Evolutionary conservation across 2,113 vertebrate species (phyloP).

Genomic region (Piaya cayana): DNA sequence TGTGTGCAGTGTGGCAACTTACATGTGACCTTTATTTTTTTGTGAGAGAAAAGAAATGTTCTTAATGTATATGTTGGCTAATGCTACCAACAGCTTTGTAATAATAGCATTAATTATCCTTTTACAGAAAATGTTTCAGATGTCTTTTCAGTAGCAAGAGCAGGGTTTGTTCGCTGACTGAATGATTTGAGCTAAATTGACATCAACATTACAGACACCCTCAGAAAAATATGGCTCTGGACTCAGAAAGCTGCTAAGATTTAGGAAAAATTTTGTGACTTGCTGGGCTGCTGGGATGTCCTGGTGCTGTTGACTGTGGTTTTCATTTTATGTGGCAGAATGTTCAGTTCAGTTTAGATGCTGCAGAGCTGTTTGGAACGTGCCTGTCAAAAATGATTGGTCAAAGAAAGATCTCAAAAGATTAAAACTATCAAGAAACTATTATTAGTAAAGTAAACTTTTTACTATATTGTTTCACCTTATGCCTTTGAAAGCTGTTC

Average conservation of each 20-base stretch:
- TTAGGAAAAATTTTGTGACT: neutral
- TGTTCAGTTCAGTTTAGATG: neutral
- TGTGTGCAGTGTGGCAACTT: neutral
- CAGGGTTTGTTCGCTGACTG: neutral
- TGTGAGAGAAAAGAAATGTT: neutral
- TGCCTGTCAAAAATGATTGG: neutral
- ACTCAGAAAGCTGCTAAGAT: neutral
- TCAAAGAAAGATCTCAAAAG: neutral
- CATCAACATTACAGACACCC: neutral
- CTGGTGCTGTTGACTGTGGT: neutral
- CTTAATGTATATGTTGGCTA: neutral
- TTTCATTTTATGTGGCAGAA: conserved; percentile 4
- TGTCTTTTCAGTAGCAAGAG: neutral
- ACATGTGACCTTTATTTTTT: neutral
- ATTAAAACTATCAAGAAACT: neutral
- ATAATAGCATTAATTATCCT: neutral
- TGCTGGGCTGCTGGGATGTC: neutral
- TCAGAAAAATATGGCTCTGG: neutral
- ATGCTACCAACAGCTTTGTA: neutral
- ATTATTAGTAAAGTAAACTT: neutral
- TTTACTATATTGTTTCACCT: neutral
- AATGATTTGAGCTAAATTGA: neutral
- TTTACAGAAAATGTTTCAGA: neutral
- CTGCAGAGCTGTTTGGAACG: neutral
- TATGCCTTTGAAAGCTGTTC: neutral